phyloP scores from a whole-genome alignment of 64 coral and sea anemone genomes.

The Hydrozoanthus tunicans region DNA sequence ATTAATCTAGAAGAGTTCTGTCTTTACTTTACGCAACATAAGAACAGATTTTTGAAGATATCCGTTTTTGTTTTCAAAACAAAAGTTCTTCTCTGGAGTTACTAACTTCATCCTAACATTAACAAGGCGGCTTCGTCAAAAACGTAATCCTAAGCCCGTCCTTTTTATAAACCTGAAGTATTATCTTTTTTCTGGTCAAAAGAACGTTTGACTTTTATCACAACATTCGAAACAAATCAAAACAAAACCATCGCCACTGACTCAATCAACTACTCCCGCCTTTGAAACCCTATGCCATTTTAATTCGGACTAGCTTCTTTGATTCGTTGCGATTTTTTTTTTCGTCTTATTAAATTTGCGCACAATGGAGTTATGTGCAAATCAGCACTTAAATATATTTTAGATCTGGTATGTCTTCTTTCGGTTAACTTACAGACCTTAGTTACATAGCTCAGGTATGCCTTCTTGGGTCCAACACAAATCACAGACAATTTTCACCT shows the following conservation, averaged over 20 bases:
- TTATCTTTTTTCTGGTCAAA: background rate
- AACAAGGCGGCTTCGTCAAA: background rate
- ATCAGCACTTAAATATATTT: background rate
- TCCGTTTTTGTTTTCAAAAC: background rate
- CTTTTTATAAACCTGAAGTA: background rate
- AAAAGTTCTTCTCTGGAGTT: background rate
- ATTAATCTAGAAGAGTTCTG: background rate
- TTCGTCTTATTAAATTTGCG: background rate
- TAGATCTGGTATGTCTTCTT: background rate
- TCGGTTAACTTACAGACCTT: background rate
- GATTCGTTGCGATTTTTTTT: background rate
- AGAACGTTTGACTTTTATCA: background rate
- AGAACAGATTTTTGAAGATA: background rate
- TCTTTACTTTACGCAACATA: background rate
- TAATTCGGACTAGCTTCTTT: background rate
- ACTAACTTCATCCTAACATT: background rate
- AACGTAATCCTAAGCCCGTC: background rate
- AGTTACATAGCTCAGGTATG: background rate
- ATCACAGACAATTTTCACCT: slow-evolving; percentile 16
- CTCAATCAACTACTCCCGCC: background rate
- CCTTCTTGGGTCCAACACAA: background rate
- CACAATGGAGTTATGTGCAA: background rate
- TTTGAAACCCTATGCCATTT: background rate
- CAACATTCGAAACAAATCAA: background rate
- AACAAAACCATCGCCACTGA: background rate